phyloP scores from a whole-genome alignment of 2,113 vertebrate species.

The Caloenas nicobarica region DNA sequence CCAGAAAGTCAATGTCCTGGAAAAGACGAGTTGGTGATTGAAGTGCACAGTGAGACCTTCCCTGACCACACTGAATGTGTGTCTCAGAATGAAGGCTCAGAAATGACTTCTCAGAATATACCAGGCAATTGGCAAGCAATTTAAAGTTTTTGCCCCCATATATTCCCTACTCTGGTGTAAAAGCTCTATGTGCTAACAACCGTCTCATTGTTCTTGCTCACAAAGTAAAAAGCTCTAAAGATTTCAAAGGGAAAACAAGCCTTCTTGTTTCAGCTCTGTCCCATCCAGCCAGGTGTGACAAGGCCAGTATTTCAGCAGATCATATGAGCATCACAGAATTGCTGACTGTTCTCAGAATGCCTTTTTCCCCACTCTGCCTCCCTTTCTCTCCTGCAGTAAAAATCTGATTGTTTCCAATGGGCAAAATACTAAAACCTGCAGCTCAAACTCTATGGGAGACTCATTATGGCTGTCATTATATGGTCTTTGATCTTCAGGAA shows the following conservation, averaged over 20 bases:
- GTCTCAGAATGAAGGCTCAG: background rate
- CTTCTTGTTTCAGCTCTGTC: background rate
- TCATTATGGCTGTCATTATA: background rate
- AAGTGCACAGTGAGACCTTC: background rate
- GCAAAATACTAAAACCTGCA: constrained; percentile 13
- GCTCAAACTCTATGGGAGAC: background rate
- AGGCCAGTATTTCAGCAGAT: background rate
- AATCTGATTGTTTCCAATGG: background rate
- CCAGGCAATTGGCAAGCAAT: background rate
- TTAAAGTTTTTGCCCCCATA: background rate
- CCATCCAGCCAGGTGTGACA: background rate
- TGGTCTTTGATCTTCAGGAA: background rate
- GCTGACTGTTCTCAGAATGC: background rate
- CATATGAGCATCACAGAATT: background rate
- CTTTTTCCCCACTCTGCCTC: background rate
- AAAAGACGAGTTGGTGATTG: background rate
- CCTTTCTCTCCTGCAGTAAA: background rate
- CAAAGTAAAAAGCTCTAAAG: background rate
- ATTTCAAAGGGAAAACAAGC: background rate
- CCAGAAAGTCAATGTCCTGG: background rate
- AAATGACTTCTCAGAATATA: background rate
- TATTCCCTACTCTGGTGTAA: background rate
- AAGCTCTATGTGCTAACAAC: background rate
- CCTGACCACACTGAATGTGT: background rate
- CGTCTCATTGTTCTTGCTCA: background rate